Percentiles rank a stretch among this genome's conserved stretches.
These are phyloP conservation scores for Spodoptera picta DNA, from an alignment of 2,888 invertebrate species.

Conservation along the genomic window DNA sequence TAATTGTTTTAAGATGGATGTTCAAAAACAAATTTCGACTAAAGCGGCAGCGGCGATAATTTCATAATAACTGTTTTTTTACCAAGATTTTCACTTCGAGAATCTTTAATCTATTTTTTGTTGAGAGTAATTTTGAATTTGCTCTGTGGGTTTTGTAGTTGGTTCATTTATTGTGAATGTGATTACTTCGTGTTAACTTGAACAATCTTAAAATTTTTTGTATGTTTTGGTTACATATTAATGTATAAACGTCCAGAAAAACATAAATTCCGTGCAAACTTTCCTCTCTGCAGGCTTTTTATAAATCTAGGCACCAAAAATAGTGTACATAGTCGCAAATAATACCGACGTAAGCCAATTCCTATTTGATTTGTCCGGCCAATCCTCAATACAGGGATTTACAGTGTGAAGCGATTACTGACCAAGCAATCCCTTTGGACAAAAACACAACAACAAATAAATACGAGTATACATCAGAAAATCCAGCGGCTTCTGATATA, in stretches of 20 bases:
- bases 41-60: slow-evolving; percentile 18
- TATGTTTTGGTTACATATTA: no score
- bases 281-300: slow-evolving; percentile 5
- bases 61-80: slow-evolving; percentile 35
- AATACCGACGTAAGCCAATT: slow-evolving; percentile 19
- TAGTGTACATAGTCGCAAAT: slow-evolving; percentile 3
- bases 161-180: no score
- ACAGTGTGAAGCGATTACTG: slow-evolving; percentile 41
- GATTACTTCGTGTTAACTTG: no score
- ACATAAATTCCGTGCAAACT: no score
- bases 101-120: slow-evolving; percentile 24
- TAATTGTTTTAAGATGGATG: slow-evolving; percentile 45
- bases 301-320: slow-evolving; percentile 4
- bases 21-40: slow-evolving; percentile 11
- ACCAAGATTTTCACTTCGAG: slow-evolving; percentile 9
- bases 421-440: slow-evolving; percentile 30
- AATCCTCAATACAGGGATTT: slow-evolving; percentile 44
- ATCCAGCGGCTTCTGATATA: slow-evolving; percentile 54
- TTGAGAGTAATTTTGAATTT: slow-evolving; percentile 21
- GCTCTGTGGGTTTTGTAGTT: slow-evolving; percentile 9
- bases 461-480: slow-evolving; percentile 43
- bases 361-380: slow-evolving; percentile 43
- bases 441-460: slow-evolving; percentile 41
- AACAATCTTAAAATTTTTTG: no score
- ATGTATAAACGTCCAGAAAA: no score